phyloP scores from a whole-genome alignment of 2,797 vertebrate species.

The Helarctos malayanus region DNA sequence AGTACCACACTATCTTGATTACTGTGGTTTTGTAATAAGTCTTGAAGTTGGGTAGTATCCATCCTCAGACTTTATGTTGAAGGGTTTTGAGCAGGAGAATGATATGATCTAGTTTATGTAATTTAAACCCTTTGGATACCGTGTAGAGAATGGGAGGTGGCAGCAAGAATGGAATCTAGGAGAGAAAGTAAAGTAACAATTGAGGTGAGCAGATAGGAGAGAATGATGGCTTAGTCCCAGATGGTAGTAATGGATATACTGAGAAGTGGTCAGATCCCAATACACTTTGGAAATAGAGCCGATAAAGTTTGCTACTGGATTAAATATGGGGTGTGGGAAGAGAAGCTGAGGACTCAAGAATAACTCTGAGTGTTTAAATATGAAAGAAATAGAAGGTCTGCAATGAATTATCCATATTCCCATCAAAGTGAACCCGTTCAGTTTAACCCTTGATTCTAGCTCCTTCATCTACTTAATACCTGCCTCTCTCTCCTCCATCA shows the following conservation, averaged over 20 bases:
- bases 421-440: background rate
- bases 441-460: background rate
- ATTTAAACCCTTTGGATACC: background rate
- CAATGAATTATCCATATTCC: background rate
- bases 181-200: background rate
- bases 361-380: background rate
- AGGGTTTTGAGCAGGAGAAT: background rate
- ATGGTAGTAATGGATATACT: background rate
- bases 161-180: background rate
- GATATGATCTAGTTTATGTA: background rate
- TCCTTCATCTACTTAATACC: background rate
- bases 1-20: background rate
- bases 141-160: background rate
- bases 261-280: background rate
- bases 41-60: background rate
- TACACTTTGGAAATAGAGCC: background rate
- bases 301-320: background rate
- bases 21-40: background rate
- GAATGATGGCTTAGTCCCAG: fast-evolving
- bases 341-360: background rate
- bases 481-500: background rate
- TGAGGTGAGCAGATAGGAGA: background rate
- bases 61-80: background rate
- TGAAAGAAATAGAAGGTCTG: background rate
- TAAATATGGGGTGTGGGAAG: background rate